A percentile compares a stretch with the other conserved stretches of the same genome.
These are phyloP conservation scores for Capromys pilorides DNA, from an alignment of 2,797 vertebrate species.

Conservation along the genomic window DNA sequence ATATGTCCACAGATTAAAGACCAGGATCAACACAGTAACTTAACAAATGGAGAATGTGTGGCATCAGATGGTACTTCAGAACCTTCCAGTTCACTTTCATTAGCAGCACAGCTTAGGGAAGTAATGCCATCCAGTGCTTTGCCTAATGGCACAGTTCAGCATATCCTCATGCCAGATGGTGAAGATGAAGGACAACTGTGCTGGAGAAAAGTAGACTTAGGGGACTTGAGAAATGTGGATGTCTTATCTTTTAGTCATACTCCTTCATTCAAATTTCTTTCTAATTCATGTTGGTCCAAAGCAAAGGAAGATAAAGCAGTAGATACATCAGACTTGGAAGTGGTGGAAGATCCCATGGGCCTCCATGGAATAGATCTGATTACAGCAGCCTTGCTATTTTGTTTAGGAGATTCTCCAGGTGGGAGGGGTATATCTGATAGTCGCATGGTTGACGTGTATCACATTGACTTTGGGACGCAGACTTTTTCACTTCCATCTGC, in stretches of 20 bases:
- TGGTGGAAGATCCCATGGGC: constrained; percentile 96
- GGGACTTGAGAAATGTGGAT: constrained; percentile 90
- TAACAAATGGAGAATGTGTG: constrained; percentile 83
- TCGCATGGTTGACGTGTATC: constrained; percentile 94
- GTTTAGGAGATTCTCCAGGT: constrained; percentile 96
- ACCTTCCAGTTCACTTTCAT: constrained; percentile 87
- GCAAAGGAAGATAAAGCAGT: constrained; percentile 98
- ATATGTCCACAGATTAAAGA: constrained; percentile 78
- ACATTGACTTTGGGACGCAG: constrained; percentile 97
- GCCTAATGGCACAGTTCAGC: constrained; percentile 90
- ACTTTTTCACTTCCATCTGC: constrained; percentile 99
- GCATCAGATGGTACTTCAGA: constrained; percentile 83
- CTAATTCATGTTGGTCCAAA: constrained; percentile 91
- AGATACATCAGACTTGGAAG: constrained; percentile 97
- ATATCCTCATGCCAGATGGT: constrained; percentile 88
- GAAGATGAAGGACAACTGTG: constrained; percentile 88
- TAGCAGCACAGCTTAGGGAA: constrained; percentile 86
- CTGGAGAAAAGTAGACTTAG: constrained; percentile 91
- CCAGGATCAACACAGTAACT: constrained; percentile 79
- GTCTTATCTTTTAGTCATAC: constrained; percentile 91
- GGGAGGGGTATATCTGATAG: constrained; percentile 98
- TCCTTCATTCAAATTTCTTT: constrained; percentile 89
- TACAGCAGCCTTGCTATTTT: constrained; percentile 97
- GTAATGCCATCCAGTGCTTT: constrained; percentile 86
- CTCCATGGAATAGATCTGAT: constrained; percentile 98